Evolutionary conservation across 2,797 vertebrate genomes (phyloP).

Genomic region (Spondyliosoma cantharus): DNA sequence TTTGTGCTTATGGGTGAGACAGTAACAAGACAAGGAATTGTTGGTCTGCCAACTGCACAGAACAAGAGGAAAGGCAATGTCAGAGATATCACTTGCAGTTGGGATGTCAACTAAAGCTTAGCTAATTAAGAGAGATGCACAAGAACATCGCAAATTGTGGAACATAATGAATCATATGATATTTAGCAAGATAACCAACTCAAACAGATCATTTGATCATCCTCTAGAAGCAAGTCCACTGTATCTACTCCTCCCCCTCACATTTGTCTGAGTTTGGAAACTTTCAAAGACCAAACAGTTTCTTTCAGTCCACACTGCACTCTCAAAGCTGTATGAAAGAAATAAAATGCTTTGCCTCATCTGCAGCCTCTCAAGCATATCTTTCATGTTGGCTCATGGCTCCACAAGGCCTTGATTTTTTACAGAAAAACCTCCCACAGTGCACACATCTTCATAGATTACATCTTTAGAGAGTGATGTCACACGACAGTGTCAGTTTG

Average conservation of each 20-base stretch:
- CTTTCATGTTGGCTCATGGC: constrained; percentile 43
- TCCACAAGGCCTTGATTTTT: constrained; percentile 39
- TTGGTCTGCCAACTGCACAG: neutral
- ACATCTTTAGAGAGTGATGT: constrained; percentile 55
- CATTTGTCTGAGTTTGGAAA: constrained; percentile 43
- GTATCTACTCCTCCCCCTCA: constrained; percentile 45
- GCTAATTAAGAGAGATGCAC: constrained; percentile 12
- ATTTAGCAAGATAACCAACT: constrained; percentile 31
- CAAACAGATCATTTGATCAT: constrained; percentile 35
- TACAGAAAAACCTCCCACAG: constrained; percentile 37
- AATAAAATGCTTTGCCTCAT: constrained; percentile 45
- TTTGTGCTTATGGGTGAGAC: neutral
- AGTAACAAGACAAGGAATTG: neutral
- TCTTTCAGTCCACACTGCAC: constrained; percentile 35
- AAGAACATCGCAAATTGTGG: constrained; percentile 15
- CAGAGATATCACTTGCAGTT: neutral
- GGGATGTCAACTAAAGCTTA: neutral
- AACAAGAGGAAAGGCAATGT: neutral
- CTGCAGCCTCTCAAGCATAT: constrained; percentile 35
- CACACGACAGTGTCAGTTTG: constrained; percentile 35
- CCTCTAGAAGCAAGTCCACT: constrained; percentile 22
- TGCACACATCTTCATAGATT: constrained; percentile 39
- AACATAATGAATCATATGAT: constrained; percentile 24
- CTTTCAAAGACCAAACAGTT: constrained; percentile 42
- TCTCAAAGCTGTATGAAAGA: constrained; percentile 43